A percentile compares a stretch with the other conserved stretches of the same genome.
Evolutionary conservation across 2,888 invertebrate species (phyloP).

Genomic region (Allygus modestus): DNA sequence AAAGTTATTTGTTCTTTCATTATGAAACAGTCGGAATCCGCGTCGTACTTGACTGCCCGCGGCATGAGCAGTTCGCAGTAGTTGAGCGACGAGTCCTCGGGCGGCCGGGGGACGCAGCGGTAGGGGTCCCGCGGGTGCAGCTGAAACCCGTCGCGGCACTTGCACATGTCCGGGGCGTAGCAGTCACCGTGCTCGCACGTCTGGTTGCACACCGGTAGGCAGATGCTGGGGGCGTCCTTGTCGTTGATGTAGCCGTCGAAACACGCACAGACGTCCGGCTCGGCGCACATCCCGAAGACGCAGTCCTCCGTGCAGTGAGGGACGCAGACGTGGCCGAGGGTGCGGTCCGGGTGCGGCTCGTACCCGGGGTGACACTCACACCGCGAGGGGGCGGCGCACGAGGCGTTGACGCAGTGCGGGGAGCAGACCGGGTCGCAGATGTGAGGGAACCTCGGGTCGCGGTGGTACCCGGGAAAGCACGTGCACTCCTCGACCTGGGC

Average conservation of each 20-base stretch:
- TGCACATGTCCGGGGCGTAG: neutral
- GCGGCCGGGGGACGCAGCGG: neutral
- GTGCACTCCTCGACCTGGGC: neutral
- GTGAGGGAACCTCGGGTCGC: neutral
- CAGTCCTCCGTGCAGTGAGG: neutral
- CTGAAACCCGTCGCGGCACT: neutral
- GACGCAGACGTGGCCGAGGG: neutral
- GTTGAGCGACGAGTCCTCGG: neutral
- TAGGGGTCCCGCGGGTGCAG: neutral
- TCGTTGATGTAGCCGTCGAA: constrained; percentile 11
- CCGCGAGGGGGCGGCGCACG: neutral
- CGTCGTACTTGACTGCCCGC: neutral
- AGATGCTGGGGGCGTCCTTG: neutral
- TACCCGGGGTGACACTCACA: neutral
- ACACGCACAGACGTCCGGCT: neutral
- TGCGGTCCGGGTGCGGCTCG: too few species aligned
- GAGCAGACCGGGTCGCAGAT: constrained; percentile 8
- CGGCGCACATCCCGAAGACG: neutral
- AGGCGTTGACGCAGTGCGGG: neutral
- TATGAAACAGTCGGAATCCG: neutral
- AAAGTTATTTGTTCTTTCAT: constrained; percentile 7
- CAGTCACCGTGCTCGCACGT: constrained; percentile 2
- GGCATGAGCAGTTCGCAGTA: neutral
- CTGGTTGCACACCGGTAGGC: neutral
- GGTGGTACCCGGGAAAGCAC: neutral